Conservation (phyloP, 2,113 vertebrate species). For the Sceloporus tristichus region DNA sequence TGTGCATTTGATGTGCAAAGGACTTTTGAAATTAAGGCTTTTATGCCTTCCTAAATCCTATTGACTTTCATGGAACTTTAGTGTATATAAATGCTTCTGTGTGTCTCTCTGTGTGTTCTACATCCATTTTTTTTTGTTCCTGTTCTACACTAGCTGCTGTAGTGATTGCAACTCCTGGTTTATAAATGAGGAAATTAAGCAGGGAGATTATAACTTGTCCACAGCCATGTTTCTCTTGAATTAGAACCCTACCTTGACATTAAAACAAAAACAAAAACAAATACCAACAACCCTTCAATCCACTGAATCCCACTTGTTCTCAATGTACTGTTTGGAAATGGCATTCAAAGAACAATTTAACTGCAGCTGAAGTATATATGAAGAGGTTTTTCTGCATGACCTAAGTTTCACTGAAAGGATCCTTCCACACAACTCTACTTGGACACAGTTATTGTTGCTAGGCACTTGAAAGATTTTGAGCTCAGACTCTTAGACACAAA, state of each 20-base stretch:
- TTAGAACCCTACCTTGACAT: not conserved
- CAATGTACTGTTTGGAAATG: not conserved
- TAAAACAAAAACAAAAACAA: not conserved
- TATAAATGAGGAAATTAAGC: not conserved
- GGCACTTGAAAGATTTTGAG: not conserved
- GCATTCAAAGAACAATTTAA: not conserved
- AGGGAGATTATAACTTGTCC: not conserved
- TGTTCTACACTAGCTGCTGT: not conserved
- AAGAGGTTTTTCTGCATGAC: constrained; percentile 5
- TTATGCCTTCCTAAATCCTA: not conserved
- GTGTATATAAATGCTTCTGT: not conserved
- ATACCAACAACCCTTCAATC: no score
- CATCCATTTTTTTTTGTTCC: not conserved
- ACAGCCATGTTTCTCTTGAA: not conserved
- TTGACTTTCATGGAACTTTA: not conserved
- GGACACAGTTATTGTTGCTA: not conserved
- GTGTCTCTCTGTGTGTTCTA: not conserved
- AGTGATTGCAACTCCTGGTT: not conserved
- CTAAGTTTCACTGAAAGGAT: not conserved
- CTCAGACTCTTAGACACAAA: not conserved
- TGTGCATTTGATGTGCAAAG: not conserved
- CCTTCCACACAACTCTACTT: not conserved
- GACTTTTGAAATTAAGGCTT: not conserved
- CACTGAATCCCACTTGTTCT: not conserved
- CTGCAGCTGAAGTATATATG: not conserved